Evolutionary conservation across 2,113 vertebrate species (phyloP).

Genomic region (Edolisoma coerulescens): DNA sequence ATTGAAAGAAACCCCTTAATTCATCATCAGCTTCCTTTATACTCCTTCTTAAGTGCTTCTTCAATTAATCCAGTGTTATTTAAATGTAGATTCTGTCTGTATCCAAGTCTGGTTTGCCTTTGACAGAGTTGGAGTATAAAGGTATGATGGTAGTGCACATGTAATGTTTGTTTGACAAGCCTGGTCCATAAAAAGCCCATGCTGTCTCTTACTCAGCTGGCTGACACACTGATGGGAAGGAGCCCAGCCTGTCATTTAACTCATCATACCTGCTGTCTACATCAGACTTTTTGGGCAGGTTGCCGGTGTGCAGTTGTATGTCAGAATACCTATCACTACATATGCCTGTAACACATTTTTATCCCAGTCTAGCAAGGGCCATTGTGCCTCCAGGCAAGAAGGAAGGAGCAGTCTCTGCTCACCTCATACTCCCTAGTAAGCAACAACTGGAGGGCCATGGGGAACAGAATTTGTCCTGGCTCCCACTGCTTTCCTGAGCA

Average conservation of each 20-base stretch:
- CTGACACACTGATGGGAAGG: background rate
- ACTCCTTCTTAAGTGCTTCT: background rate
- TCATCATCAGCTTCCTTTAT: background rate
- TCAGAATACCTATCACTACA: background rate
- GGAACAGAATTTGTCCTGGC: background rate
- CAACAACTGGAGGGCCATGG: background rate
- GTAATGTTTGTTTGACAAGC: background rate
- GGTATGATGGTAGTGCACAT: background rate
- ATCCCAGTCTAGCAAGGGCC: background rate
- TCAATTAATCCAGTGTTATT: background rate
- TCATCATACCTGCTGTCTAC: background rate
- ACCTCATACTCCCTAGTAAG: background rate
- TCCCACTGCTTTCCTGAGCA: background rate
- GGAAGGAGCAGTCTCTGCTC: background rate
- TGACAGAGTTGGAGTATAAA: background rate
- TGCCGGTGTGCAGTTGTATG: background rate
- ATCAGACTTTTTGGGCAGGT: background rate
- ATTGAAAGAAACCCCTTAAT: background rate
- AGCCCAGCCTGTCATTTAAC: background rate
- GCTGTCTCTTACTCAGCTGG: background rate
- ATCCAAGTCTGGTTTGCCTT: background rate
- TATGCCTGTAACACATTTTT: background rate
- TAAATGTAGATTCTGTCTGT: background rate
- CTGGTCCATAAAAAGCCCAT: accelerated
- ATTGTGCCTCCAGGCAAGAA: background rate